Evolutionary conservation across 2,797 vertebrate genomes (phyloP).

Genomic region (Pseudochirops corinnae): DNA sequence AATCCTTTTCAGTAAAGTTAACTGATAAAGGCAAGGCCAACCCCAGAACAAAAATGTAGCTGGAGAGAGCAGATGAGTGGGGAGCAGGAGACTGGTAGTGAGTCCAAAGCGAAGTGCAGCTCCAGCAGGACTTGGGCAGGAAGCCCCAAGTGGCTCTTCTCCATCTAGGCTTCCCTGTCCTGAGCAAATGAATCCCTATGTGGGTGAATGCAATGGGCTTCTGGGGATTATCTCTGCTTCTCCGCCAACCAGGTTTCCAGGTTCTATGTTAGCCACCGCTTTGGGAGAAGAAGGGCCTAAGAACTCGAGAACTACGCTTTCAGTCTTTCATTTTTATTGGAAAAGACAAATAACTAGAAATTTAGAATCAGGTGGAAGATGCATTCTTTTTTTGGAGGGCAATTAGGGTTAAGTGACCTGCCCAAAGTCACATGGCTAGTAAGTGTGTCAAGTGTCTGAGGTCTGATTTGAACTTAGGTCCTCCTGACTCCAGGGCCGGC

Average conservation of each 20-base stretch:
- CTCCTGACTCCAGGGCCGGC: no score
- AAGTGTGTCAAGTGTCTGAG: no score
- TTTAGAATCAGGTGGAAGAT: neutral
- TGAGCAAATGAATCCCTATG: neutral
- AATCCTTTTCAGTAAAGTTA: neutral
- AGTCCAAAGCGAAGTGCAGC: neutral
- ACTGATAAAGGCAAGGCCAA: neutral
- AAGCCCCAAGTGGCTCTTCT: neutral
- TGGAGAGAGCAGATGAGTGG: neutral
- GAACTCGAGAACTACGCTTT: neutral
- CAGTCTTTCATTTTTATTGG: neutral
- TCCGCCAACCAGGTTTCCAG: neutral
- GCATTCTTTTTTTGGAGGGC: neutral
- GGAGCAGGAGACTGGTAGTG: neutral
- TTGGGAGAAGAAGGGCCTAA: neutral
- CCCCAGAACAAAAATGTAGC: neutral
- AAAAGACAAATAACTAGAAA: constrained; percentile 26
- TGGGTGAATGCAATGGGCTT: neutral
- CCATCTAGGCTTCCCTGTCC: neutral
- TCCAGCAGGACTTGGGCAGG: neutral
- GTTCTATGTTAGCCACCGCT: neutral
- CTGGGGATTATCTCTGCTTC: neutral
- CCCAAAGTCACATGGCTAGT: no score
- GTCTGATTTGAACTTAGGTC: no score
- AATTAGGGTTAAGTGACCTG: no score